phyloP scores from a whole-genome alignment of 2,113 vertebrate genomes.

The Cacatua alba region DNA sequence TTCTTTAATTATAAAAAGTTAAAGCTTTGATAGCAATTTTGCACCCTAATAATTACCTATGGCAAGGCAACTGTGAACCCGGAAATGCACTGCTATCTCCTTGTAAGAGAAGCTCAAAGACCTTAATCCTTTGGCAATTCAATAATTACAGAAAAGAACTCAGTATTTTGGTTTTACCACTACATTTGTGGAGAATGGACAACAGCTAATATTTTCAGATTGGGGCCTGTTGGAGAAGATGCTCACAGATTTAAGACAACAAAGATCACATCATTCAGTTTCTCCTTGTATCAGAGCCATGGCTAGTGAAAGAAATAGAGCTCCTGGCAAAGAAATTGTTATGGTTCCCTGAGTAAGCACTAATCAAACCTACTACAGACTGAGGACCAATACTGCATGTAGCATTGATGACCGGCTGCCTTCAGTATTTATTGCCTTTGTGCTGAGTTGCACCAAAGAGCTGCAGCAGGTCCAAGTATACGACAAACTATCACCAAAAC shows the following conservation, averaged over 20 bases:
- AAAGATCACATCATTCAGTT: neutral
- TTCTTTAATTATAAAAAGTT: neutral
- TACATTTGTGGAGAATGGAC: neutral
- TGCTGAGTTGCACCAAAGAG: neutral
- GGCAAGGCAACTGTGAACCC: neutral
- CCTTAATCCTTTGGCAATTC: neutral
- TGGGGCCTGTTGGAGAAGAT: neutral
- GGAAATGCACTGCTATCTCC: neutral
- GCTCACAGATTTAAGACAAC: neutral
- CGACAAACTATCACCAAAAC: neutral
- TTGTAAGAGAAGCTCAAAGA: neutral
- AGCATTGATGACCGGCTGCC: neutral
- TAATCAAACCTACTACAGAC: neutral
- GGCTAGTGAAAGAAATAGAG: neutral
- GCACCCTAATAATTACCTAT: neutral
- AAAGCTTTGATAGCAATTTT: neutral
- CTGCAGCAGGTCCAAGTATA: neutral
- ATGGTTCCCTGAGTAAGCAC: neutral
- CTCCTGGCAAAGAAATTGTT: neutral
- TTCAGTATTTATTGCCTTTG: neutral
- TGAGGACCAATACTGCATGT: neutral
- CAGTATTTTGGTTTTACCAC: rapidly evolving
- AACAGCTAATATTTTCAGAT: neutral
- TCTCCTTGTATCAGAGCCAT: neutral
- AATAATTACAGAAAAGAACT: neutral